Evolutionary conservation across 2,888 invertebrate genomes (phyloP).

Genomic region (Watsonalla binaria): DNA sequence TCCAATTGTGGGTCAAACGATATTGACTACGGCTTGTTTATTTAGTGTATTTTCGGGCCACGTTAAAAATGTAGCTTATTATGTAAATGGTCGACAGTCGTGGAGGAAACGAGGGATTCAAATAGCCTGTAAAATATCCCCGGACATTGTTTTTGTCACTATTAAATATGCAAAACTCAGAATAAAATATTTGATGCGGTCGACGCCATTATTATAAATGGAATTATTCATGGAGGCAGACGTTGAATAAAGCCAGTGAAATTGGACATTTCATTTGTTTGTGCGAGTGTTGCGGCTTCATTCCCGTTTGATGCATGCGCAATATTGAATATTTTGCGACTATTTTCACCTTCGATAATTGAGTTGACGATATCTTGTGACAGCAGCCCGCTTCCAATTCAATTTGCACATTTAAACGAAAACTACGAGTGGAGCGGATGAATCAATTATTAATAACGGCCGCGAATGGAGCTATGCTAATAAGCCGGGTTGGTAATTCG

Average conservation of each 20-base stretch:
- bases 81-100: conserved; percentile 8
- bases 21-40: not conserved
- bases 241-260: conserved; percentile 67
- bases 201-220: conserved; percentile 66
- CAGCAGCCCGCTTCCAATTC: conserved; percentile 16
- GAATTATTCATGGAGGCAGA: conserved; percentile 71
- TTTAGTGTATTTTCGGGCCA: conserved; percentile 21
- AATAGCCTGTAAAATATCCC: conserved; percentile 39
- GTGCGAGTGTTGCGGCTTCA: conserved; percentile 58
- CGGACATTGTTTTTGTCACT: conserved; percentile 62
- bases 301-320: conserved; percentile 45
- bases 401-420: not conserved
- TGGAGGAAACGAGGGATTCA: conserved; percentile 32
- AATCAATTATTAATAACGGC: conserved; percentile 17
- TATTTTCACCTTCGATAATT: conserved; percentile 42
- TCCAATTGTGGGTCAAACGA: too few relatives aligned
- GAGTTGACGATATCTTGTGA: conserved; percentile 30
- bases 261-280: conserved; percentile 71
- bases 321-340: conserved; percentile 34
- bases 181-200: conserved; percentile 73
- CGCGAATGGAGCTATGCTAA: conserved; percentile 26
- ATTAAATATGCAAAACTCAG: conserved; percentile 70
- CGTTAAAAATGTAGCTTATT: conserved; percentile 22
- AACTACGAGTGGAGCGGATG: conserved; percentile 6
- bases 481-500: conserved; percentile 33